These are phyloP conservation scores for Amblyjoppa proteus DNA, from an alignment of 2,888 invertebrate genomes.

Conservation along the genomic window DNA sequence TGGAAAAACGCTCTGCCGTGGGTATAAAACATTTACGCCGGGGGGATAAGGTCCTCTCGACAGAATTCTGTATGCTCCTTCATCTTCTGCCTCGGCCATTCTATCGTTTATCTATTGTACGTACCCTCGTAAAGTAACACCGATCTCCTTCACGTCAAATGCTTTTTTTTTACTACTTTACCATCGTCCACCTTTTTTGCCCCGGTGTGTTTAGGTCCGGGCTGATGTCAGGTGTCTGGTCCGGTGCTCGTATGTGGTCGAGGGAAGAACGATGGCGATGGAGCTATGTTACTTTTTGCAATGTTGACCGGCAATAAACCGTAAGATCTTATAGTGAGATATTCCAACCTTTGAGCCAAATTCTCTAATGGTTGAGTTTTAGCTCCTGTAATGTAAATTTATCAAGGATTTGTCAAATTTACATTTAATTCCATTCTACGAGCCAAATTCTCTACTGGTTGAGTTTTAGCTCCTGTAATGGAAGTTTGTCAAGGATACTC, in stretches of 20 bases:
- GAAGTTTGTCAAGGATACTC: too few species aligned
- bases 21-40: conserved; percentile 73
- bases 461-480: too few species aligned
- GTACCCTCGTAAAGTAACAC: conserved; percentile 21
- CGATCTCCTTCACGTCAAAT: conserved; percentile 36
- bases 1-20: conserved; percentile 70
- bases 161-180: conserved; percentile 10
- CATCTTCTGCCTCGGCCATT: conserved; percentile 8
- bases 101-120: conserved; percentile 68
- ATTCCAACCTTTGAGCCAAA: too few species aligned
- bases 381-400: too few species aligned
- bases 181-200: conserved; percentile 21
- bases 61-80: conserved; percentile 35
- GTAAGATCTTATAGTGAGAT: too few species aligned
- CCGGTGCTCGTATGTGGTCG: background rate
- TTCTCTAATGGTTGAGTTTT: too few species aligned
- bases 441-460: too few species aligned
- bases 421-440: too few species aligned
- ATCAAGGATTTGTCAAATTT: too few species aligned
- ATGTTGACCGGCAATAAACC: too few species aligned
- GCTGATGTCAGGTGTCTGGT: conserved; percentile 3
- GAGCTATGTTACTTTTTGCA: background rate
- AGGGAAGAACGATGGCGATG: background rate
- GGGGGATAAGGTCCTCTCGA: conserved; percentile 46
- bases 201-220: background rate